A percentile compares a stretch with the other conserved stretches of the same genome.
Evolutionary conservation across 2,797 vertebrate genomes (phyloP).

Genomic region (Lates japonicus): DNA sequence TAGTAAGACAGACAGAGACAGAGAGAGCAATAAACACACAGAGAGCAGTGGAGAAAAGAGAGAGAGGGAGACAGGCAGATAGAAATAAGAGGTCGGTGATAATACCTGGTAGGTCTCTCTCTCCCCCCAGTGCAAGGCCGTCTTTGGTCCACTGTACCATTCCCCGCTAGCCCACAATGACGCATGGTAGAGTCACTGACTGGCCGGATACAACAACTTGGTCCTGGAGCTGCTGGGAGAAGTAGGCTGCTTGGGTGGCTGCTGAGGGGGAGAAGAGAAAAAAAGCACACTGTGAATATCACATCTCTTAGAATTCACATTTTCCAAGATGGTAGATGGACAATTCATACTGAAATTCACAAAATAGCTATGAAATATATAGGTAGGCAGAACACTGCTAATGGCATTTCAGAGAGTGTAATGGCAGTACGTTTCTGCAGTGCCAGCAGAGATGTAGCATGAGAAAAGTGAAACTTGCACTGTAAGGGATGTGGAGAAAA

Average conservation of each 20-base stretch:
- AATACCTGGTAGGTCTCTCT: slow-evolving; percentile 92
- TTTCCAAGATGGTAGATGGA: slow-evolving; percentile 9
- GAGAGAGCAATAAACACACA: slow-evolving; percentile 51
- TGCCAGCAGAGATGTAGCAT: slow-evolving; percentile 41
- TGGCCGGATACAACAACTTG: slow-evolving; percentile 89
- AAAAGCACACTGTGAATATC: slow-evolving; percentile 30
- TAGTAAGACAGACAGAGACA: slow-evolving; percentile 57
- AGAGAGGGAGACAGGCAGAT: background rate
- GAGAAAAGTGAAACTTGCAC: slow-evolving; percentile 41
- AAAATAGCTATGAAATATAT: slow-evolving; percentile 21
- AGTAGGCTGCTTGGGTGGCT: slow-evolving; percentile 89
- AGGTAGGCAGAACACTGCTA: slow-evolving; percentile 6
- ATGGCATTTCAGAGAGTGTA: slow-evolving; percentile 34
- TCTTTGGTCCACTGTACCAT: slow-evolving; percentile 97
- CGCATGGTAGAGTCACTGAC: slow-evolving; percentile 90
- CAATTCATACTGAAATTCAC: slow-evolving; percentile 22
- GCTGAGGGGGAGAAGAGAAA: slow-evolving; percentile 55
- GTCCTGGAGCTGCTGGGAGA: slow-evolving; percentile 93
- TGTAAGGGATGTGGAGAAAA: slow-evolving; percentile 17
- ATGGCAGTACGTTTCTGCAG: slow-evolving; percentile 37
- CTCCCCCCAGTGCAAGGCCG: slow-evolving; percentile 92
- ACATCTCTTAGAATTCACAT: slow-evolving; percentile 10
- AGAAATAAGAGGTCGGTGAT: slow-evolving; percentile 13
- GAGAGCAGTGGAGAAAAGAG: background rate
- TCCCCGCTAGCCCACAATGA: slow-evolving; percentile 89